Evolutionary conservation across 2,888 invertebrate genomes (phyloP).

Genomic region (Ligdia adustata): DNA sequence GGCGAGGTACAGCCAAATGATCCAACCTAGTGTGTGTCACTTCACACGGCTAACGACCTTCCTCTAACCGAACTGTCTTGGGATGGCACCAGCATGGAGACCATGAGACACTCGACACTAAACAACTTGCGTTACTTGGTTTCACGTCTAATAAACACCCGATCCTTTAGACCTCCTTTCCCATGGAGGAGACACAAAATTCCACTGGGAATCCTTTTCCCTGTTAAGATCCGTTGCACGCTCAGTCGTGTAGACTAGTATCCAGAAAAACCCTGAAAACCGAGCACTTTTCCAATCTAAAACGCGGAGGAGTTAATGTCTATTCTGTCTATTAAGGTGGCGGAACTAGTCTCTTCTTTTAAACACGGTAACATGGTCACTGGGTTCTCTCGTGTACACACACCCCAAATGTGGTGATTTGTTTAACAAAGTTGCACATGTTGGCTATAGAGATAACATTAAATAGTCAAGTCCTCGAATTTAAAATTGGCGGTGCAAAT

Average conservation of each 20-base stretch:
- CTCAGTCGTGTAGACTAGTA: slow-evolving; percentile 33
- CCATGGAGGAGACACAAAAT: slow-evolving; percentile 39
- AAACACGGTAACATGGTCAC: slow-evolving; percentile 69
- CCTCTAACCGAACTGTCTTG: slow-evolving; percentile 81
- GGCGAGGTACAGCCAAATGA: slow-evolving; percentile 90
- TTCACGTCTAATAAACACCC: slow-evolving; percentile 65
- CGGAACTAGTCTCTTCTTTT: slow-evolving; percentile 68
- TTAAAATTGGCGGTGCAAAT: too few relatives aligned
- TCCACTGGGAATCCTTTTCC: slow-evolving; percentile 33
- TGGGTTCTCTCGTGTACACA: slow-evolving; percentile 66
- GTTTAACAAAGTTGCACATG: slow-evolving; percentile 54
- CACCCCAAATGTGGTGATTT: slow-evolving; percentile 64
- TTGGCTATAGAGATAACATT: slow-evolving; percentile 7
- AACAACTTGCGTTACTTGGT: slow-evolving; percentile 67
- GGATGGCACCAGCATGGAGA: slow-evolving; percentile 81
- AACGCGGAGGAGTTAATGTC: slow-evolving; percentile 55
- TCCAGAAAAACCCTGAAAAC: slow-evolving; percentile 33
- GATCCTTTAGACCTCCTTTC: slow-evolving; percentile 51
- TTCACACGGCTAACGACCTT: slow-evolving; percentile 82
- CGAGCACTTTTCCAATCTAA: slow-evolving; percentile 60
- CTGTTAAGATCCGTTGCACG: slow-evolving; percentile 24
- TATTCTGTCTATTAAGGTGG: slow-evolving; percentile 78
- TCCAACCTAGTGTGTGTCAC: slow-evolving; percentile 73
- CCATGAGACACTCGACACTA: slow-evolving; percentile 68
- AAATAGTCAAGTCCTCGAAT: not conserved